Evolutionary conservation across 2,888 invertebrate species (phyloP).

Genomic region (Panzeria rudis): DNA sequence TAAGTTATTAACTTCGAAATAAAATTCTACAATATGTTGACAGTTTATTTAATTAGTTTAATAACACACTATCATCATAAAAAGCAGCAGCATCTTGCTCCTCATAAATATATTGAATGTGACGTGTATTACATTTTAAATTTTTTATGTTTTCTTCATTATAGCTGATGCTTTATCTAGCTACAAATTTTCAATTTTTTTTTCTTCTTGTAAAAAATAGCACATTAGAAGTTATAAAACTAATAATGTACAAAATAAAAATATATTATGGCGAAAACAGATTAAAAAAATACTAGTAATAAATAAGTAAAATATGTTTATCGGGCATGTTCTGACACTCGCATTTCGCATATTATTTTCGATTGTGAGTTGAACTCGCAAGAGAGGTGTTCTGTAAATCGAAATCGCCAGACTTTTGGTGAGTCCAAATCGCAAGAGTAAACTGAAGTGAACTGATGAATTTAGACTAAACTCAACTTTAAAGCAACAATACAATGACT

Average conservation of each 20-base stretch:
- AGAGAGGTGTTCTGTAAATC: too few species aligned
- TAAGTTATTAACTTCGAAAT: conserved; percentile 69
- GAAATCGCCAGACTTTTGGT: too few species aligned
- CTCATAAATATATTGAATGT: conserved; percentile 29
- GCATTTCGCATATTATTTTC: too few species aligned
- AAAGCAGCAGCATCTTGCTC: conserved; percentile 14
- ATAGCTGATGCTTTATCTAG: background rate
- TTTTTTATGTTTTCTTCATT: background rate
- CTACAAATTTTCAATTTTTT: background rate
- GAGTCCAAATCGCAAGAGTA: too few species aligned
- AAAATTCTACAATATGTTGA: conserved; percentile 69
- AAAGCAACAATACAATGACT: too few species aligned
- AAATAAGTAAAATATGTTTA: too few species aligned
- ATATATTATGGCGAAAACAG: background rate
- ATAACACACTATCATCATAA: conserved; percentile 49
- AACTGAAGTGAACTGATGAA: too few species aligned
- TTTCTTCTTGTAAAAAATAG: conserved; percentile 26
- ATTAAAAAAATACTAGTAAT: background rate
- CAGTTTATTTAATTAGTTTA: conserved; percentile 72
- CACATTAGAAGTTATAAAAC: conserved; percentile 22
- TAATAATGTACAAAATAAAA: conserved; percentile 16
- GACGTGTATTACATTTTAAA: background rate
- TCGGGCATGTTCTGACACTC: too few species aligned
- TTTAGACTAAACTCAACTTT: too few species aligned
- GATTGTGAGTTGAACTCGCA: too few species aligned